Base-by-base conservation (phyloP, 2,888 invertebrate genomes). In the Megalurothrips usitatus region DNA sequence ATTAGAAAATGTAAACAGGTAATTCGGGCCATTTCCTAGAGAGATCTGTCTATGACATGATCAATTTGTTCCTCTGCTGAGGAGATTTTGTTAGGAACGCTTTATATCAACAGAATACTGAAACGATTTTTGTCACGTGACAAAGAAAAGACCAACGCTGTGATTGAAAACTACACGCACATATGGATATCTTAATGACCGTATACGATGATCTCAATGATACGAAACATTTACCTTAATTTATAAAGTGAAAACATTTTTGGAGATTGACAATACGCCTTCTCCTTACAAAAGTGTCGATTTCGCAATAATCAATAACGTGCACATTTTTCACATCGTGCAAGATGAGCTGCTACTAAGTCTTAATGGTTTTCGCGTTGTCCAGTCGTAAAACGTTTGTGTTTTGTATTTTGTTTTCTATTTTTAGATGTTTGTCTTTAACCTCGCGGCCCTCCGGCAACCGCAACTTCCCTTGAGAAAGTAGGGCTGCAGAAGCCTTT, bases 251-350 rank as follows among this genome's bases (percentile, higher is more conserved):
- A 26, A 75, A 75, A 26, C 34, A 43, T 43, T 43, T 58, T 19
- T 12, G 58, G 58, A 14, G 58, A 58, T 58, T 17, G 68, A 26
- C 23, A 75, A 75, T 23, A 75, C n/a, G 26, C 12, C 12, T 9
- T 26, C 68, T 12, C 68, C 68, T 75, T 26, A 23, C 23, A 75
- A 75, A 75, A 75, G 68, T 75, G 68, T 26, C 26, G 12, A 23
- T 9, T 75, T 4, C 26, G 4, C 12, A 26, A 26, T 10, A 75
- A 12, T 23, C 12, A 19, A 58, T 58, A 75, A 26, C 68, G 68
- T 68, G 68, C 68, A 68, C 68, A 75, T 75, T 75, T 58, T 75
- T 75, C 68, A 75, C 26, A 26, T 75, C 12, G 68, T 75, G 68
- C 23, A 68, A 11, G 23, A 68, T 68, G 68, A 75, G 68, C 68